These are phyloP conservation scores for Sebastes oblongus DNA, from an alignment of 2,797 vertebrate genomes.

Conservation along the genomic window DNA sequence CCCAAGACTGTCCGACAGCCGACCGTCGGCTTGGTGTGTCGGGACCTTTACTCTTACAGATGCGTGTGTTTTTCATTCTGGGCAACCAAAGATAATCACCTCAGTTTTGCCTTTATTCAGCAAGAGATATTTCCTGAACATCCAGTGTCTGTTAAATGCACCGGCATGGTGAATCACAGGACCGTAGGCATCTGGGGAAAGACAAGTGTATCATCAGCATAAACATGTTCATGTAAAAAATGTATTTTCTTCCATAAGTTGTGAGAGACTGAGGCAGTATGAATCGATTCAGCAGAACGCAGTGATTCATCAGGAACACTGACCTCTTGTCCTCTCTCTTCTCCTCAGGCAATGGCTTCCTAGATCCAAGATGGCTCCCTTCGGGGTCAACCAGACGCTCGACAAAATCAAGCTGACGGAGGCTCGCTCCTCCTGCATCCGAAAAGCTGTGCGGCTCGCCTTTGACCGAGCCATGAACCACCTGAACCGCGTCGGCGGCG, in stretches of 20 bases:
- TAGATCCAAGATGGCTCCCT: conserved; percentile 95
- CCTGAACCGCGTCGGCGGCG: conserved; percentile 83
- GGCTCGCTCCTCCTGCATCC: conserved; percentile 87
- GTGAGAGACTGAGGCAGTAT: not conserved
- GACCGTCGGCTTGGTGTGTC: too few species aligned
- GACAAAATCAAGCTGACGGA: conserved; percentile 94
- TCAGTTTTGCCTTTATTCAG: not conserved
- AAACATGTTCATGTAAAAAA: not conserved
- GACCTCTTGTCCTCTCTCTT: not conserved
- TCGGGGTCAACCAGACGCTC: conserved; percentile 88
- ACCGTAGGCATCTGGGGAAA: not conserved
- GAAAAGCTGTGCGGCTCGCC: conserved; percentile 90
- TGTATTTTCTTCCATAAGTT: not conserved
- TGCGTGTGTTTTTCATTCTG: not conserved
- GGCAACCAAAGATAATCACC: not conserved
- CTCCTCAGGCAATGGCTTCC: conserved; percentile 96
- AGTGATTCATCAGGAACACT: not conserved
- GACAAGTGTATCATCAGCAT: not conserved
- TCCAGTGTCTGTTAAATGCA: not conserved
- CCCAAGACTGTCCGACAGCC: too few species aligned
- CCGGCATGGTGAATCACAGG: not conserved
- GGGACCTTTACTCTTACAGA: not conserved
- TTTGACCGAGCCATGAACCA: conserved; percentile 91
- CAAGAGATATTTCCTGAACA: not conserved
- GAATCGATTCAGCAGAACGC: not conserved